Base-by-base conservation (phyloP, 2,113 vertebrate species). In the Bufo gargarizans region DNA sequence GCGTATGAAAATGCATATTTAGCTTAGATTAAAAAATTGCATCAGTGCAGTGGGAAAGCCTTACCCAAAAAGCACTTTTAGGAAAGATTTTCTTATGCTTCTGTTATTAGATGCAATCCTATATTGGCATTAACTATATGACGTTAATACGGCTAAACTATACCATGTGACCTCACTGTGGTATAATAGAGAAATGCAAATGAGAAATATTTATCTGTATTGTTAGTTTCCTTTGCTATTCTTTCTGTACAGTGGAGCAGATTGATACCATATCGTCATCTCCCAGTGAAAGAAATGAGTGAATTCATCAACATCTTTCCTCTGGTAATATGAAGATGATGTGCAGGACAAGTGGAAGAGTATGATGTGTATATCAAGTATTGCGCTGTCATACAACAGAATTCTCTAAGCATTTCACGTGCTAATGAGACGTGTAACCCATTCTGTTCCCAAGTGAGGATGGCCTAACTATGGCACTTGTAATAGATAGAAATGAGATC, bases 261-360 rank as follows among this genome's bases (percentile, higher is more conserved):
- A 59, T 45, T 81, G 33, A 58, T 59, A 16, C 10, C 20, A 79
- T 16, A 58, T 0, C 4, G 13, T 45, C 2, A 50, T n/a, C 74
- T 86, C 85, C 74, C 76, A 53, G 20, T 65, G 58, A 59, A 79
- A 79, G 55, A 67, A 77, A 78, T 86, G 67, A 65, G 56, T 9
- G 67, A 65, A 22, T 5, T 63, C n/a, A 47, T 59, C 74, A 77
- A 77, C 49, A 78, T 63, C 59, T 78, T 69, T 77, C 74, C n/a
- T 77, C 76, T 50, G 74, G 85, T 86, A 56, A 77, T 85, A 1
- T 77, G 84, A 82, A 5, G 43, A 33, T 63, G 61, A 69, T 12
- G 20, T 67, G 19, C 20, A 67, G 47, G 47, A 69, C 20, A 71
- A 53, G 17, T 71, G 63, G 50, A 47, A 5, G 47, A 84, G 14